Evolutionary conservation across 1,140 invertebrate species (phyloP).

Genomic region (Maniola jurtina): DNA sequence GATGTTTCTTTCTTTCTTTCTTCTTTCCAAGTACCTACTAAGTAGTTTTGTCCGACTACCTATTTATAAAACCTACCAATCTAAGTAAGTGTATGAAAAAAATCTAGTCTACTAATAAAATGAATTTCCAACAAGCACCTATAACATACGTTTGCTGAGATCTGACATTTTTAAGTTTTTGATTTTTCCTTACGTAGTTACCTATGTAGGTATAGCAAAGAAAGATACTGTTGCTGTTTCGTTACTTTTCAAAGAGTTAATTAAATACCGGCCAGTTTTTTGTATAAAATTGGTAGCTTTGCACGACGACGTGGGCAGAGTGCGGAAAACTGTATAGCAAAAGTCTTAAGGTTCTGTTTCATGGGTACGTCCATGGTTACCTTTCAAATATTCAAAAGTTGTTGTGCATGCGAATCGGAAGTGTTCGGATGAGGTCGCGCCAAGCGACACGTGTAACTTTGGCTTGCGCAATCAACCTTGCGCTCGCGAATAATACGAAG

Average conservation of each 20-base stretch:
- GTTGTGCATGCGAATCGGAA: slow-evolving; percentile 74
- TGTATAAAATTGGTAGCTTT: not conserved
- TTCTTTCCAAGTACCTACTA: no score
- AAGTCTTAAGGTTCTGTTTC: slow-evolving; percentile 43
- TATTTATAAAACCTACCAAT: no score
- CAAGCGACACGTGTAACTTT: slow-evolving; percentile 62
- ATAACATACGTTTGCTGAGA: no score
- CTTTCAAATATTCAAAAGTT: slow-evolving; percentile 62
- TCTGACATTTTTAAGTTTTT: no score
- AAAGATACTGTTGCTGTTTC: not conserved
- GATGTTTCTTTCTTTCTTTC: no score
- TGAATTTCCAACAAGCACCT: no score
- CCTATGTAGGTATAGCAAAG: not conserved
- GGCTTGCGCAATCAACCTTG: slow-evolving; percentile 70
- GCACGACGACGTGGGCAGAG: slow-evolving; percentile 9
- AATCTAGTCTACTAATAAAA: no score
- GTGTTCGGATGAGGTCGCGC: slow-evolving; percentile 65
- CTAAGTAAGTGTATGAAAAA: no score
- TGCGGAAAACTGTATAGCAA: slow-evolving; percentile 28
- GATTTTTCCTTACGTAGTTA: no score
- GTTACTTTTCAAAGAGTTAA: not conserved
- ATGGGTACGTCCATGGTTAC: slow-evolving; percentile 48
- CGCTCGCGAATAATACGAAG: slow-evolving; percentile 59
- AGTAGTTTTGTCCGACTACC: no score
- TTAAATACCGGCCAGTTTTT: not conserved